phyloP scores from a whole-genome alignment of 2,888 invertebrate species.

The Temnothorax unifasciatus region DNA sequence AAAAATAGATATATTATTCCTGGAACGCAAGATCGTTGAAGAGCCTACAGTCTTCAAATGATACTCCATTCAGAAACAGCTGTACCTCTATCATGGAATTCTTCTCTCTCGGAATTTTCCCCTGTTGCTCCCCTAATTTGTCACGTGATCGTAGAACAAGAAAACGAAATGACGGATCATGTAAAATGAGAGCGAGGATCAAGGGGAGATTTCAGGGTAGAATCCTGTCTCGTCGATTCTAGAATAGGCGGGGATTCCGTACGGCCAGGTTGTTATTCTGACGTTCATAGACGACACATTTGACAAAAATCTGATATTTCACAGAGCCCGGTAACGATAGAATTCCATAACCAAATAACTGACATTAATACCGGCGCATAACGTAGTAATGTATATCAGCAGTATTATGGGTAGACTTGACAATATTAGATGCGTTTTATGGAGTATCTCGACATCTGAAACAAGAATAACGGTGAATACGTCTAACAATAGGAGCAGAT shows the following conservation, averaged over 20 bases:
- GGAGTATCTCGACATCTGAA: conserved; percentile 94
- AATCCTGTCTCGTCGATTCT: background rate
- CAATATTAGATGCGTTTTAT: conserved; percentile 94
- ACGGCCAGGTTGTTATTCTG: background rate
- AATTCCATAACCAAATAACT: conserved; percentile 93
- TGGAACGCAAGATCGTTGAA: background rate
- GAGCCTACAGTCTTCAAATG: background rate
- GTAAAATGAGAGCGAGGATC: background rate
- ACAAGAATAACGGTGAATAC: conserved; percentile 73
- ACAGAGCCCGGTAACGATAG: conserved; percentile 93
- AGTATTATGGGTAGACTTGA: conserved; percentile 93
- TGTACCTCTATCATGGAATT: background rate
- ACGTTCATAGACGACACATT: background rate
- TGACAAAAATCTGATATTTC: conserved; percentile 70
- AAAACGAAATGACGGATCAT: background rate
- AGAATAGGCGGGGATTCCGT: background rate
- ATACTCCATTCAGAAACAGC: background rate
- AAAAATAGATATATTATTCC: background rate
- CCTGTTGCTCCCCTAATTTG: background rate
- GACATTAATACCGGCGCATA: conserved; percentile 94
- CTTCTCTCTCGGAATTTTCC: background rate
- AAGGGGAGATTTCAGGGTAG: background rate
- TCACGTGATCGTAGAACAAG: background rate
- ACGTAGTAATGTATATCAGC: conserved; percentile 92
- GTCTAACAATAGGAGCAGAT: background rate